Evolutionary conservation across 2,888 invertebrate species (phyloP).

Genomic region (Hypsopygia costalis): DNA sequence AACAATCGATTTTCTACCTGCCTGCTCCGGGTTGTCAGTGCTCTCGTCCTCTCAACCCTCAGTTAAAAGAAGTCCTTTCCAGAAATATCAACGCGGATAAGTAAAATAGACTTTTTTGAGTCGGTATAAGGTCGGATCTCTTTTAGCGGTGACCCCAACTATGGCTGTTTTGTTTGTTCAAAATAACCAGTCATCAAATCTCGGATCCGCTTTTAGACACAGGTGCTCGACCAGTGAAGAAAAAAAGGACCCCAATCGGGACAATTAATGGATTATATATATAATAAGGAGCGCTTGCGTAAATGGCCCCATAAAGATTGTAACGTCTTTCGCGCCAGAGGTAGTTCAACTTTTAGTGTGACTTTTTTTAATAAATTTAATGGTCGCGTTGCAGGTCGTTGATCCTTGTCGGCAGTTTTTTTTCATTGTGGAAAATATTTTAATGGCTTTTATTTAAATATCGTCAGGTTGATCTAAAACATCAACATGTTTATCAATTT

Average conservation of each 20-base stretch:
- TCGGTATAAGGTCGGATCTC: constrained; percentile 12
- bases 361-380: constrained; percentile 12
- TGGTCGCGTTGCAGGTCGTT: constrained; percentile 8
- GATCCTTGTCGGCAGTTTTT: constrained; percentile 7
- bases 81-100: constrained; percentile 24
- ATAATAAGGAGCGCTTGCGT: constrained; percentile 45
- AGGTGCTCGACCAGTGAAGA: constrained; percentile 56
- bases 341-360: constrained; percentile 12
- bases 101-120: not conserved
- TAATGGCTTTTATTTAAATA: not conserved
- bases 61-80: constrained; percentile 39
- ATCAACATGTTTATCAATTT: too few relatives aligned
- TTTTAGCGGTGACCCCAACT: too few relatives aligned
- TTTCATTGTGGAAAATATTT: not conserved
- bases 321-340: constrained; percentile 29
- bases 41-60: constrained; percentile 57
- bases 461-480: too few relatives aligned
- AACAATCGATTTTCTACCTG: constrained; percentile 75
- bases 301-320: constrained; percentile 38
- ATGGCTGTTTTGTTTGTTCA: constrained; percentile 38
- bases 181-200: constrained; percentile 68
- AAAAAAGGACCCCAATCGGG: constrained; percentile 42
- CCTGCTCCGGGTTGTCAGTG: constrained; percentile 49
- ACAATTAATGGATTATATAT: constrained; percentile 67
- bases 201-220: constrained; percentile 52